Evolutionary conservation across 2,797 vertebrate genomes (phyloP), one percentile per base, ranked within the genome.

Genomic region (Tangara arthus): DNA sequence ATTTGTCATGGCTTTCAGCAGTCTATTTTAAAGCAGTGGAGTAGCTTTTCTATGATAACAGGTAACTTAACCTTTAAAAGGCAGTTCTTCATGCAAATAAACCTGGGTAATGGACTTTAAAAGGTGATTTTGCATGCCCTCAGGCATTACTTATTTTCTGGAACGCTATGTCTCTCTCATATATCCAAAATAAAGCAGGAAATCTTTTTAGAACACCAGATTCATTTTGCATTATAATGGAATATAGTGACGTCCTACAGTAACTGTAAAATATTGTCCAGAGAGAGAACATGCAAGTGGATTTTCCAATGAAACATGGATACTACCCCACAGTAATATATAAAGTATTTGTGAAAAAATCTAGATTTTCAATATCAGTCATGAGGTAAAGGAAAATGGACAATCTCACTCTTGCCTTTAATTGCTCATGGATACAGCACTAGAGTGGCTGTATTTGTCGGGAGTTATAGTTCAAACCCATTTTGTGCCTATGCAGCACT

Each of bases 51-150:
- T 81, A 3, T 44, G 53, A 66, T 52, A 95, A 92, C 64, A 89
- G 60, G 37, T 82, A 95, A 85, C 66, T 56, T 95, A 89, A 90
- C 78, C 84, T 95, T 96, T 91, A 93, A 93, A 95, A 89, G 71
- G 27, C 20, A 82, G 78, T 57, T 80, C 70, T 95, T 93, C 47
- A 73, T 75, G 60, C 60, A 95, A 95, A 89, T 95, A 84, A 82
- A 80, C 20, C 75, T 87, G 56, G 20, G 35, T 77, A 88, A 60
- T 87, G 68, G 78, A 87, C 93, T 92, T 80, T 6, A 82, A 95
- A 87, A 87, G 69, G 81, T 73, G 87, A 77, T 92, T 95, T 95
- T 82, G 63, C 68, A 75, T 44, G 53, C 35, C 68, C 37, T 50
- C 13, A 65, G 49, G 42, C 39, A 81, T 77, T 42, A 23, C 44